Base-by-base conservation (phyloP, 2,113 vertebrate species). In the Gambusia affinis region DNA sequence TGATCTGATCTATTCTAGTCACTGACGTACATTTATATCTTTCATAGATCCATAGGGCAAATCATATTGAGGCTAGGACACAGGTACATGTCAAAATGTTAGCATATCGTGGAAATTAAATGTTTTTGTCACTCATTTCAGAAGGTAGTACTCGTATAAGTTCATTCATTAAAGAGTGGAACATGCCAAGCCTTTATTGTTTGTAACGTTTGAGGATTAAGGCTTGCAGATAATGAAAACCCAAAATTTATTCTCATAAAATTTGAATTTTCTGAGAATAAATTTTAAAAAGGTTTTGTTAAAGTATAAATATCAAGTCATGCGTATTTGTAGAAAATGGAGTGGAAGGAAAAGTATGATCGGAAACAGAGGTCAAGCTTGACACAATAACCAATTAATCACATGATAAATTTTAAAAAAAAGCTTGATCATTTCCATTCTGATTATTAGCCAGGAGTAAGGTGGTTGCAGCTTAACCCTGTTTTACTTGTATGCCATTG, bases 391-490 rank as follows among this genome's bases (percentile, higher is more conserved):
- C 10, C 35, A 37, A 37, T 37, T 37, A 37, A 37, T 37, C 10
- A 37, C 35, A 11, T 37, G 0, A 37, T 37, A 0, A 37, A 37
- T 37, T 11, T 37, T 27, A 27, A 37, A 37, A 11, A 37, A 12
- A 37, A 37, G 2, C 35, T 37, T 37, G 35, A 37, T 37, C 0
- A 37, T 37, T 37, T 37, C 10, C 10, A 3, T 37, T 37, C 10
- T 37, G 35, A 37, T 37, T 37, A 12, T 11, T 37, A 63, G 29
- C 7, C 75, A 67, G 61, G 60, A 79, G 64, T 42, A 86, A 66
- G 65, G 73, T 84, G 65, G 64, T 87, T 78, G 75, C 76, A 77
- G 68, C 47, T 61, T 82, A 72, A 8, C 37, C 12, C n/a, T 64
- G 71, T 73, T 74, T 73, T 69, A 74, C 27, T 67, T 61, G 62